Evolutionary conservation across 2,888 invertebrate species (phyloP), one percentile per base, ranked within the genome.

Genomic region (Amorpha juglandis): DNA sequence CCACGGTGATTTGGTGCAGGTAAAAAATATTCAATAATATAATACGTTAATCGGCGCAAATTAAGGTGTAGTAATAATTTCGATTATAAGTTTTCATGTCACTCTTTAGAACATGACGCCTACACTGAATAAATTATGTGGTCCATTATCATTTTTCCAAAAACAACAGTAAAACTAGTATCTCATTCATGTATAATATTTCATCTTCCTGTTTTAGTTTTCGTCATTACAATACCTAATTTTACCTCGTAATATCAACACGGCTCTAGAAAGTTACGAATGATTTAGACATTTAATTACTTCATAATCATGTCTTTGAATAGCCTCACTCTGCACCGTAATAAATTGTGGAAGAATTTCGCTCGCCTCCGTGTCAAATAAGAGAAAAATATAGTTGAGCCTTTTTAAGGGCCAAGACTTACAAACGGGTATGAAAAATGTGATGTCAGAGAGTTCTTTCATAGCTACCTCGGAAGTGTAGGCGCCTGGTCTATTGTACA

Each of bases 1-100:
- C 72, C 96, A 96, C 77, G 98, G 98, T n/a, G 97, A 98, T 84
- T 94, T 98, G 71, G 95, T 98, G 62, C 97, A 98, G 96, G 98
- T 97, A 81, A 86, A 89, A 42, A 47, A 42, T 9, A 27, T 27
- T 27, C 4, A 27, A 27, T 7, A 7, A 38, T 6, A 2, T 38
- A 6, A 38, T 27, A 3, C 27, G 27, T 27, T 27, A 27, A 4
- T 27, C 4, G 27, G 27, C 27, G 27, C 1, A 4, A 27, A 27
- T 27, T 27, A 4, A 27, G 27, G 27, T 27, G 27, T 27, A 27
- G 27, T 27, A 27, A 4, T 3, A 27, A 27, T 27, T 27, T n/a
- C n/a, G n/a, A n/a, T n/a, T n/a, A n/a, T n/a, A n/a, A 27, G 27
- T 27, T 27, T 27, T 27, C 27, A 27, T 27, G 27, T 27, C 1